Evolutionary conservation across 2,888 invertebrate species (phyloP), one percentile per base, ranked within the genome.

Genomic region (Charanyca ferruginea): DNA sequence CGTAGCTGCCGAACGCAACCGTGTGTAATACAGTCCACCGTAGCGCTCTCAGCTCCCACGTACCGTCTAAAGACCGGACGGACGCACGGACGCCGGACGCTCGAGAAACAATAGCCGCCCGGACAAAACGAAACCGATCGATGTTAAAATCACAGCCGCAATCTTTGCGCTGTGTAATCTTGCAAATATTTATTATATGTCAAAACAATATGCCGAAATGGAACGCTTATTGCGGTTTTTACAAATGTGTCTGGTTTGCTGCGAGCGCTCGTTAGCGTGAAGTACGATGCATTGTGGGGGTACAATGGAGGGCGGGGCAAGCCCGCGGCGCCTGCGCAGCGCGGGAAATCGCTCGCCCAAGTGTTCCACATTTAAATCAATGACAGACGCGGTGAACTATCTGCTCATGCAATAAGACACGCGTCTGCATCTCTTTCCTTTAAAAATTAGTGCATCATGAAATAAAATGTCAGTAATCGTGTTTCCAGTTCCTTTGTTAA

Each of bases 171-270:
- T 86, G 90, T 88, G 90, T 90, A 93, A 94, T 95, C 94, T 92
- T 86, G 87, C 94, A 95, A 95, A 95, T 95, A 95, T 95, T 95
- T 95, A 95, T 95, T 95, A 93, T 95, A 95, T 94, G 95, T 95
- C 95, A 95, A 95, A 95, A 95, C 94, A 94, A 95, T 95, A 95
- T 94, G 94, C 94, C 95, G 93, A 95, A 95, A 95, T 92, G 93
- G 90, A 91, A 91, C 91, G 93, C 94, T 93, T 94, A 93, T 94
- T 94, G 93, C 91, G 88, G 91, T 94, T 95, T 94, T 94, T 95
- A 95, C 95, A 95, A 95, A 95, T 95, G 95, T 89, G 94, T 85
- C 93, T 93, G 94, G 87, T 90, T 89, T 83, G 95, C 94, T 94
- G 79, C 89, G 87, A 93, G 95, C 89, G 94, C 95, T 95, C 94